Evolutionary conservation across 1,140 invertebrate genomes (phyloP), one percentile per base, ranked within the genome.

Genomic region (Hylyphantes graminicola): DNA sequence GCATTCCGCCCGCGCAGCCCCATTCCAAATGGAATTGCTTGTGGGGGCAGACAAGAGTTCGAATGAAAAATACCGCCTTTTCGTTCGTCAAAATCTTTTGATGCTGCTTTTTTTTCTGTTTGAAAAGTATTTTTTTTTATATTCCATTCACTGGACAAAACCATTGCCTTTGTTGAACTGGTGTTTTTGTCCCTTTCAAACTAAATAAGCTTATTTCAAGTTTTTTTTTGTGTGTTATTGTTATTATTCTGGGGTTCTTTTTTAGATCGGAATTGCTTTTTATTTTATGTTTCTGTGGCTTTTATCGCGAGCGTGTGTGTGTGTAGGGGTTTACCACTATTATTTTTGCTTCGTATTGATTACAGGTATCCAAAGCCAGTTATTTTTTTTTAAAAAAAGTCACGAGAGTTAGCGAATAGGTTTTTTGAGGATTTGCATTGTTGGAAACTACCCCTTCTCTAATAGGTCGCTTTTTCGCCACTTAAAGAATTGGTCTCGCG

Each of bases 11-110:
- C 57, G 67, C 12, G 17, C 76, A 63, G 48, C 79, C 68, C 65
- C 51, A 21, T 54, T 10, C 79, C 67, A 81, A 81, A 81, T 81
- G 79, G 79, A 81, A 81, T 81, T 73, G 79, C 67, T 48, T 55
- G 79, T 48, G 79, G 57, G 68, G 21, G 79, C 11, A 35, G 67
- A 17, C 21, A 57, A 59, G 55, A 73, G 68, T 81, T 81, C 79
- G 79, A 81, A 81, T 81, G 79, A 81, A 81, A 81, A 81, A 81
- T 81, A 73, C 79, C 79, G 79, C 79, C 79, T 81, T 81, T 81
- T 81, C 79, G 67, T 73, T 81, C 79, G 67, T 73, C 68, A 81
- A 81, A 81, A 81, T 72, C 79, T 81, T 81, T 81, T 81, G 79
- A 81, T 81, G 79, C 79, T 19, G 48, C 48, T 17, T 67, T 67